Base-by-base conservation (phyloP, 1,140 invertebrate genomes). In the Ceratina japonica region DNA sequence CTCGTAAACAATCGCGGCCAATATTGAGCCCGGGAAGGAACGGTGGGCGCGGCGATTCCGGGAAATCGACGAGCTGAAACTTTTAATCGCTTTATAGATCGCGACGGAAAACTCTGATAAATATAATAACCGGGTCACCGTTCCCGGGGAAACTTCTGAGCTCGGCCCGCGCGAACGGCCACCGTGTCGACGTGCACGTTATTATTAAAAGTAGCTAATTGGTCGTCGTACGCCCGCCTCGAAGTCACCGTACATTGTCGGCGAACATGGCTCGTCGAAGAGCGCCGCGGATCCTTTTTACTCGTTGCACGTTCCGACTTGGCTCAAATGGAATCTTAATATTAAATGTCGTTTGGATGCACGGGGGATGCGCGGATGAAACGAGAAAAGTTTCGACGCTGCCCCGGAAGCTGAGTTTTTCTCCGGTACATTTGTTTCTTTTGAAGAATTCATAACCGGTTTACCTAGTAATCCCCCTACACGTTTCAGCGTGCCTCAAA, bases 1-100 rank as follows among this genome's bases (percentile, higher is more conserved):
- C 24, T 37, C 27, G 61, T 63, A 63, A 63, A 63, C 61, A 63
- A 63, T 37, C 5, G 18, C 16, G 24, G 61, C 12, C 18, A 20
- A 65, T 65, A 49, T 49, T 16, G 27, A 37, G 61, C 27, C 18
- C n/a, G 63, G n/a, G 13, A 51, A 22, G 37, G 3, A 49, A 51
- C 22, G 20, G 4, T 0, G 37, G 13, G 13, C 18, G 15, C 16
- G 18, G 54, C 37, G 24, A 70, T 70, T 58, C 54, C 20, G 37
- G 1, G 5, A 24, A 20, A 64, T 64, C 18, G 31, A 64, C 16
- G 8, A 16, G 61, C n/a, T 44, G 58, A 13, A 75, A 66, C n/a
- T 75, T 75, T 75, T 75, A 75, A 75, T 75, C 51, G 52, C 16
- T 75, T 66, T 75, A 75, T 54, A 24, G 51, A 20, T 37, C 16